These are phyloP conservation scores for Xanthia icteritia DNA, from an alignment of 2,888 invertebrate genomes.

Conservation along the genomic window DNA sequence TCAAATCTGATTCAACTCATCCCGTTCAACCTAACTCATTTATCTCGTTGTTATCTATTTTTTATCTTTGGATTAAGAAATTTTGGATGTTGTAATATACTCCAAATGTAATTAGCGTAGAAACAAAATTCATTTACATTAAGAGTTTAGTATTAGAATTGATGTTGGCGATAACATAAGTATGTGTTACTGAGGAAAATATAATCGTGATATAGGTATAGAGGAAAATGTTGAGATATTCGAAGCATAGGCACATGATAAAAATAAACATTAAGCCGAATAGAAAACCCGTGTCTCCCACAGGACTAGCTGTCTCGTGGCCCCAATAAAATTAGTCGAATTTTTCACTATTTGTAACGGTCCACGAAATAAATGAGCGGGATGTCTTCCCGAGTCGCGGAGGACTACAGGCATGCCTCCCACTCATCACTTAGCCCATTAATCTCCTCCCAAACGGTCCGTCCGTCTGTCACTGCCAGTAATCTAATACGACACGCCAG, in stretches of 20 bases:
- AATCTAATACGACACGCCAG: slow-evolving; percentile 90
- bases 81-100: slow-evolving; percentile 27
- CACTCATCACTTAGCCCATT: slow-evolving; percentile 89
- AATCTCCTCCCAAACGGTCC: slow-evolving; percentile 86
- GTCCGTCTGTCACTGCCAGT: slow-evolving; percentile 88
- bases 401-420: slow-evolving; percentile 79
- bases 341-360: slow-evolving; percentile 82
- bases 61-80: slow-evolving; percentile 47
- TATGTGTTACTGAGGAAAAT: not conserved
- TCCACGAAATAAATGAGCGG: slow-evolving; percentile 83
- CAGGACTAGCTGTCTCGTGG: slow-evolving; percentile 34
- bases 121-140: not conserved
- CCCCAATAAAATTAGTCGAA: slow-evolving; percentile 79
- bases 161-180: not conserved
- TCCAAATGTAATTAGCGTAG: slow-evolving; percentile 20
- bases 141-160: slow-evolving; percentile 15
- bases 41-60: slow-evolving; percentile 60
- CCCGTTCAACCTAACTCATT: slow-evolving; percentile 62
- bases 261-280: slow-evolving; percentile 31
- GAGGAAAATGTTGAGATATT: not conserved
- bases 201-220: not conserved
- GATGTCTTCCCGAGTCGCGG: slow-evolving; percentile 77
- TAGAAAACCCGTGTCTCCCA: slow-evolving; percentile 27
- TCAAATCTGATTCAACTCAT: slow-evolving; percentile 80
- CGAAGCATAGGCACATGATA: not conserved